Base-by-base conservation (phyloP, 2,888 invertebrate species). In the Panopea generosa region DNA sequence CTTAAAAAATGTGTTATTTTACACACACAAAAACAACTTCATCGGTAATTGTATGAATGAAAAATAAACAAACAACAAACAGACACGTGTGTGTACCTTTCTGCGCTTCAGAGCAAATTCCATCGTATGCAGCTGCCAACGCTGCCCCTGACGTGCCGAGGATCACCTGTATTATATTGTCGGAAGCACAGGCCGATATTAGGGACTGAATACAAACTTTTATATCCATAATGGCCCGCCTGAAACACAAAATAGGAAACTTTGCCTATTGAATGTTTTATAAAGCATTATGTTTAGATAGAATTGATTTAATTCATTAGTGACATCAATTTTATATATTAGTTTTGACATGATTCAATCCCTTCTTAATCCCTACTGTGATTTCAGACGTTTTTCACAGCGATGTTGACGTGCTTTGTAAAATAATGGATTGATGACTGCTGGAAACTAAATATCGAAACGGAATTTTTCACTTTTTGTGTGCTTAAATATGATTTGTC, bases 171-270 rank as follows among this genome's bases (percentile, higher is more conserved):
- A 68, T 56, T n/a, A 55, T 49, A 43, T 73, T 68, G 43, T 68
- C 57, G 14, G 67, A 67, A 4, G 62, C 59, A 26, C 73, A 73
- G n/a, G 67, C 49, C 7, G 73, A 67, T n/a, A 73, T 67, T 1
- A 62, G 62, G 27, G 29, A 57, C 9, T 40, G 56, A 29, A 67
- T 62, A 62, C 73, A 73, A 14, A 18, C 55, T 55, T 73, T 56
- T n/a, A 73, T 68, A 45, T 67, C 73, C n/a, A 27, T 43, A 11
- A 67, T 67, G n/a, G 66, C 38, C 18, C 67, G 55, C 18, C 73
- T 73, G 52, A 2, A 50, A 61, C 29, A n/a, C 0, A 38, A 38
- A 18, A 0, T 45, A 11, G 16, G 7, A 11, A 11, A 16, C 11
- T 18, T 49, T 49, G n/a, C 7, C 9, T 9, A 20, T 49, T 7